phyloP scores from a whole-genome alignment of 2,888 invertebrate genomes.

The Eugnorisma glareosa region DNA sequence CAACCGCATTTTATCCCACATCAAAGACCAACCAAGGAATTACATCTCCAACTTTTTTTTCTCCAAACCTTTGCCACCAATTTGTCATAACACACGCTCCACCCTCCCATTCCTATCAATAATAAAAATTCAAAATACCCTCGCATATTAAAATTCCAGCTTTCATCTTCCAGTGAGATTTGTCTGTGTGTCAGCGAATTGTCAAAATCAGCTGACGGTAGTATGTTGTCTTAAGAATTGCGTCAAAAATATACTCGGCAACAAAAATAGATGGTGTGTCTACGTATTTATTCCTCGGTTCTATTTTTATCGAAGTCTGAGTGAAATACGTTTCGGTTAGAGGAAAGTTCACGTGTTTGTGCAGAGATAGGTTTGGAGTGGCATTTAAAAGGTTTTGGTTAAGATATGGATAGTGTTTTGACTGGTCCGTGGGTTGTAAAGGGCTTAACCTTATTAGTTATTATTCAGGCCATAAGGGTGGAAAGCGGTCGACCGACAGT shows the following conservation, averaged over 20 bases:
- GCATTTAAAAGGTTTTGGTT: slow-evolving; percentile 45
- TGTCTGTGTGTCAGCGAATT: slow-evolving; percentile 71
- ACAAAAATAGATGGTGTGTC: slow-evolving; percentile 70
- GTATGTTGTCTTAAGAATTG: slow-evolving; percentile 69
- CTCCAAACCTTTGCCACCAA: background rate
- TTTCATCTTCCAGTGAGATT: slow-evolving; percentile 61
- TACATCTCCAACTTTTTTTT: background rate
- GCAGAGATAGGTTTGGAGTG: slow-evolving; percentile 34
- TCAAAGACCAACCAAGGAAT: slow-evolving; percentile 5
- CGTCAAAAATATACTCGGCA: slow-evolving; percentile 71
- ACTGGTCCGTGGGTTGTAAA: background rate
- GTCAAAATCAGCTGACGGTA: slow-evolving; percentile 75
- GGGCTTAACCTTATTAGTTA: background rate
- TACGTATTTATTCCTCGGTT: slow-evolving; percentile 68
- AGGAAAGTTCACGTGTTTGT: slow-evolving; percentile 43
- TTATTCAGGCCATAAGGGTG: too few species aligned
- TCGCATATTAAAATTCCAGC: slow-evolving; percentile 55
- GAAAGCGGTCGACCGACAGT: too few species aligned
- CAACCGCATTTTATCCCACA: background rate
- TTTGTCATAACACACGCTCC: slow-evolving; percentile 9
- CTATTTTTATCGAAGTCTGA: slow-evolving; percentile 63
- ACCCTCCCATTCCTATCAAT: slow-evolving; percentile 32
- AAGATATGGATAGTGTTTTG: slow-evolving; percentile 1
- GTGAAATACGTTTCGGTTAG: slow-evolving; percentile 51
- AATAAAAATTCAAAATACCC: background rate